Evolutionary conservation across 2,888 invertebrate species (phyloP).

Genomic region (Tanytarsus gracilentus): DNA sequence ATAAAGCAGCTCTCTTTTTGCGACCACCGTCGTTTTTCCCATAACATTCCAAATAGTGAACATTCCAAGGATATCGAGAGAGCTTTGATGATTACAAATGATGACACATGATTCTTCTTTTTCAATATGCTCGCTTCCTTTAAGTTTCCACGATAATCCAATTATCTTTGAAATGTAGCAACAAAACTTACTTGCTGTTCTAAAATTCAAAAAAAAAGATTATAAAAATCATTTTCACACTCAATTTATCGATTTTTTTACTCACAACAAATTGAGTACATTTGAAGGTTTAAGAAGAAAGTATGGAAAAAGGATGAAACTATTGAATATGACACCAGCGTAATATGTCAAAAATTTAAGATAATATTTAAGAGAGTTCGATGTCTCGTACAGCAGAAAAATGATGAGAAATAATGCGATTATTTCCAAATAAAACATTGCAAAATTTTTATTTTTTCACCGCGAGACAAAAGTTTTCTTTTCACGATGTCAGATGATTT

Average conservation of each 20-base stretch:
- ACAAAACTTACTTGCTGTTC: constrained; percentile 22
- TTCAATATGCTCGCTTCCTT: constrained; percentile 67
- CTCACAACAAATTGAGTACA: constrained; percentile 14
- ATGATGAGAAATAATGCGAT: not conserved
- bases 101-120: constrained; percentile 74
- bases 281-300: not conserved
- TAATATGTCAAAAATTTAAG: constrained; percentile 10
- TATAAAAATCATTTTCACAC: not conserved
- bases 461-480: too few species aligned
- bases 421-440: constrained; percentile 16
- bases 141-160: constrained; percentile 73
- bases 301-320: constrained; percentile 6
- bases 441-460: too few species aligned
- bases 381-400: constrained; percentile 5
- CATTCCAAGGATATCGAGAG: constrained; percentile 56
- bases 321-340: constrained; percentile 17
- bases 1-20: constrained; percentile 70
- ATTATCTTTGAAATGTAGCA: constrained; percentile 43
- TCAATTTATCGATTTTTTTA: not conserved
- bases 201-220: constrained; percentile 3
- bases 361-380: constrained; percentile 15
- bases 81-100: constrained; percentile 84
- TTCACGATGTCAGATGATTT: too few species aligned
- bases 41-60: constrained; percentile 82
- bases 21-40: constrained; percentile 79